A percentile compares a stretch with the other conserved stretches of the same genome.
Evolutionary conservation across 2,797 vertebrate species (phyloP).

Genomic region (Momotus momota): DNA sequence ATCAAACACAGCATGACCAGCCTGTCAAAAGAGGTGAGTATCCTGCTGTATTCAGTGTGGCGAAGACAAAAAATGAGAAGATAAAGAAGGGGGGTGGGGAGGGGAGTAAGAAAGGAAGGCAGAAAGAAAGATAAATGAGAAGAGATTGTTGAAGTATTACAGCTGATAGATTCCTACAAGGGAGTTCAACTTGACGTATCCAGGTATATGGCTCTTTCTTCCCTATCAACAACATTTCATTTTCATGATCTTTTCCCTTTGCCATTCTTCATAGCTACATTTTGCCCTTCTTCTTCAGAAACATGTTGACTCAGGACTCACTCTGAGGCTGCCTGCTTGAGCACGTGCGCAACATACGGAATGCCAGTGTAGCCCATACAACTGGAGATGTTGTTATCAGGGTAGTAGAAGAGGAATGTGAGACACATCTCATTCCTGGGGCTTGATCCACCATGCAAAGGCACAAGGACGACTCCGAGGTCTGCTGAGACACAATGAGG

Average conservation of each 20-base stretch:
- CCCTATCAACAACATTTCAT: not conserved
- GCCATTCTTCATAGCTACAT: not conserved
- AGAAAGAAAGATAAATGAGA: not conserved
- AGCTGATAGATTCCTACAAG: not conserved
- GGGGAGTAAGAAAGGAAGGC: too few relatives aligned
- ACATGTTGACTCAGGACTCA: conserved; percentile 23
- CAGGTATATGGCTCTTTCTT: not conserved
- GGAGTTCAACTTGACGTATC: not conserved
- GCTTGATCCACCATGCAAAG: conserved; percentile 69
- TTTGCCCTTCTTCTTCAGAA: not conserved
- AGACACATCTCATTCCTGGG: conserved; percentile 77
- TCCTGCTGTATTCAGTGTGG: not conserved
- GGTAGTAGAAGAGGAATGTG: conserved; percentile 76
- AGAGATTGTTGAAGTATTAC: not conserved
- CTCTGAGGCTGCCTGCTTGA: conserved; percentile 69
- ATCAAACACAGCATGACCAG: not conserved
- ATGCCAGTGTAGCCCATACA: conserved; percentile 71
- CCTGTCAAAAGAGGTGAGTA: rapidly evolving
- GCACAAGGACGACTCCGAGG: not conserved
- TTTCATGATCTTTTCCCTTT: not conserved
- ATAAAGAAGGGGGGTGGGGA: not conserved
- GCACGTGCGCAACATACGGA: not conserved
- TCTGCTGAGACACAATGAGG: not conserved
- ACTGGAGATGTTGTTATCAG: conserved; percentile 72
- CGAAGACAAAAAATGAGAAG: not conserved